phyloP scores from a whole-genome alignment of 2,888 invertebrate species.

The Tuta absoluta region DNA sequence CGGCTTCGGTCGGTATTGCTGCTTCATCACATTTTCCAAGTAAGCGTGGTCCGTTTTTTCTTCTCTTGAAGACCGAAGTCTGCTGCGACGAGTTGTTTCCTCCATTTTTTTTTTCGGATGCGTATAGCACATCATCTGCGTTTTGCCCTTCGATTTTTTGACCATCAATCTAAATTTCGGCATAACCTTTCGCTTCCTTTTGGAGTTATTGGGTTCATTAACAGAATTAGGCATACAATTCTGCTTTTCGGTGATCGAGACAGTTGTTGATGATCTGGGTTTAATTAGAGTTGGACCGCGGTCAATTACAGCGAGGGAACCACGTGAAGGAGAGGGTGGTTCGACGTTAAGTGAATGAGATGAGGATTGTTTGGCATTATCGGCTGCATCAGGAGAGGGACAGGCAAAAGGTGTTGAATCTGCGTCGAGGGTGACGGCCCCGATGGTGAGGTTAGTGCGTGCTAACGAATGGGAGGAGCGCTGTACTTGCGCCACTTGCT shows the following conservation, averaged over 20 bases:
- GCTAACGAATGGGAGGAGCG: too few species aligned
- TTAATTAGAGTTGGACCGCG: neutral
- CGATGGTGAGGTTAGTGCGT: neutral
- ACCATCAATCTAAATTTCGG: conserved; percentile 35
- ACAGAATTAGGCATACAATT: neutral
- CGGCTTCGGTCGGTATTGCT: conserved; percentile 35
- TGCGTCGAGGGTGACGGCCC: neutral
- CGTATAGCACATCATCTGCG: conserved; percentile 55
- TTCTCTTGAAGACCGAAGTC: neutral
- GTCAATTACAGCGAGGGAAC: neutral
- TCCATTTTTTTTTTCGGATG: conserved; percentile 24
- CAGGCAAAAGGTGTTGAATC: neutral
- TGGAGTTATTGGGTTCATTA: neutral
- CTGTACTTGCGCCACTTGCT: neutral
- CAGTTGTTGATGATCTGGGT: neutral
- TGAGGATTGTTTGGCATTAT: neutral
- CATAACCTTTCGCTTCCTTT: conserved; percentile 8
- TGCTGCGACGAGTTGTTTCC: neutral
- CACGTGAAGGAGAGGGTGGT: neutral
- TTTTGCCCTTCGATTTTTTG: conserved; percentile 41
- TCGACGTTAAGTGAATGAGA: neutral
- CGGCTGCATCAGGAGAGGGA: neutral
- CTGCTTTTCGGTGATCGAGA: conserved; percentile 7
- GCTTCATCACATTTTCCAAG: conserved; percentile 47
- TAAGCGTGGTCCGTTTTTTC: conserved; percentile 40